Base-by-base conservation (phyloP, 2,797 vertebrate species). In the Enteromius treurensis region DNA sequence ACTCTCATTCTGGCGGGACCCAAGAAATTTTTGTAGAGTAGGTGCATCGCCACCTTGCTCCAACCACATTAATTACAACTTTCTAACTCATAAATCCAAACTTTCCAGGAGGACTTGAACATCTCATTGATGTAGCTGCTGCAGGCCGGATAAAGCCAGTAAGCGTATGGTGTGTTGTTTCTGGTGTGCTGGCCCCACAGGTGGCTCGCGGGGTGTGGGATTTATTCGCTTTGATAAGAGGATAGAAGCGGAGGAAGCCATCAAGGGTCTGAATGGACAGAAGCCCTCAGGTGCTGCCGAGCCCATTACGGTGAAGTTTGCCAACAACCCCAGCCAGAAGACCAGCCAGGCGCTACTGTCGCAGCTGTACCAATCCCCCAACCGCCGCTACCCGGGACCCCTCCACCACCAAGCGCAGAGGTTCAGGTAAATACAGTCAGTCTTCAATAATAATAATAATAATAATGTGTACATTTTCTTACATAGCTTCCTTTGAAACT, bases 161-260 rank as follows among this genome's bases (percentile, higher is more conserved):
- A 84, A 85, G 73, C 15, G 71, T 84, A 79, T 58, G 76, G 53
- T 84, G 34, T 87, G 60, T 75, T 85, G 78, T 86, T 87, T 95
- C 70, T 95, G 94, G 92, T 94, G 87, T 95, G 92, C 92, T 95
- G 92, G 94, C 94, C 94, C 94, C 92, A 88, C 95, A 99, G 98
- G 98, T 93, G 98, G 98, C 88, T 99, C 98, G 91, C 96, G 98
- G 94, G 98, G 98, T 90, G 98, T 99, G 91, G 98, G 98, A 91
- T 99, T 99, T 95, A 99, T 99, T 90, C 98, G 98, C 93, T 99
- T 99, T 94, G 98, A 99, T 96, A 99, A 99, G 95, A 98, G 98
- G 95, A 98, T 99, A 93, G 98, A 99, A 92, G 98, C 98, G 76
- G 98, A 99, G 94, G 98, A 99, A 96, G 98, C 98, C 95, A 99